A percentile compares a stretch with the other conserved stretches of the same genome.
These are phyloP conservation scores for Oxytorus armatus DNA, from an alignment of 2,888 invertebrate genomes.

Conservation along the genomic window DNA sequence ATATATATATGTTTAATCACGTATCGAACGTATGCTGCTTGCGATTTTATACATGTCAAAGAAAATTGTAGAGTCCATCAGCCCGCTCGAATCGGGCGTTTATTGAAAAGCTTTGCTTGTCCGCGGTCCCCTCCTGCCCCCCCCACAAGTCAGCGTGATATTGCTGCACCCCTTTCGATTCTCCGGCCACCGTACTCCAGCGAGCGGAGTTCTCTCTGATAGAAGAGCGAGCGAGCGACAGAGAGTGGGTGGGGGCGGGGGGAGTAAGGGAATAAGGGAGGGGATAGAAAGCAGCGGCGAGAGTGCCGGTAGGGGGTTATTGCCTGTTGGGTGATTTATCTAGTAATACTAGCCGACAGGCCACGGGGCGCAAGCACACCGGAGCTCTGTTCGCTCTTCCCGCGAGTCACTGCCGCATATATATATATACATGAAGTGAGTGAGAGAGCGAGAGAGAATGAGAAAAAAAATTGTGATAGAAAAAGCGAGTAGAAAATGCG, in stretches of 20 bases:
- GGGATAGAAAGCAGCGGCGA: conserved; percentile 58
- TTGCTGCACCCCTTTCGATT: conserved; percentile 57
- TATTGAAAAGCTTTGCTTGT: conserved; percentile 60
- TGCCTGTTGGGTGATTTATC: conserved; percentile 85
- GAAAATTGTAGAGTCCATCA: conserved; percentile 50
- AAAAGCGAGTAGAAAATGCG: conserved; percentile 31
- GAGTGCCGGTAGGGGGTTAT: conserved; percentile 80
- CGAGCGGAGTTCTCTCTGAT: conserved; percentile 25
- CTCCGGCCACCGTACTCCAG: conserved; percentile 41
- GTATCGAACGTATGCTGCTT: not conserved
- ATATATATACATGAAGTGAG: not conserved
- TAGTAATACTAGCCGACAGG: conserved; percentile 84
- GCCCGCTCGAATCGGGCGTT: conserved; percentile 54
- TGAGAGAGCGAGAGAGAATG: not conserved
- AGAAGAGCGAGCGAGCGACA: not conserved
- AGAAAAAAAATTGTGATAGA: conserved; percentile 32
- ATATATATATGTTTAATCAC: conserved; percentile 1
- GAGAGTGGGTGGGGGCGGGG: conserved; percentile 11
- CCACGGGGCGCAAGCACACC: conserved; percentile 75
- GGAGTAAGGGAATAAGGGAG: not conserved
- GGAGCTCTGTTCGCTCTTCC: conserved; percentile 72
- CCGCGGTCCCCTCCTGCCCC: conserved; percentile 22
- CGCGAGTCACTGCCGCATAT: conserved; percentile 27
- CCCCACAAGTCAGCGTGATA: conserved; percentile 50
- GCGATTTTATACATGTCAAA: conserved; percentile 48